A percentile compares a stretch with the other conserved stretches of the same genome.
phyloP scores from a whole-genome alignment of 2,888 invertebrate genomes.

The Heliconius cydno region DNA sequence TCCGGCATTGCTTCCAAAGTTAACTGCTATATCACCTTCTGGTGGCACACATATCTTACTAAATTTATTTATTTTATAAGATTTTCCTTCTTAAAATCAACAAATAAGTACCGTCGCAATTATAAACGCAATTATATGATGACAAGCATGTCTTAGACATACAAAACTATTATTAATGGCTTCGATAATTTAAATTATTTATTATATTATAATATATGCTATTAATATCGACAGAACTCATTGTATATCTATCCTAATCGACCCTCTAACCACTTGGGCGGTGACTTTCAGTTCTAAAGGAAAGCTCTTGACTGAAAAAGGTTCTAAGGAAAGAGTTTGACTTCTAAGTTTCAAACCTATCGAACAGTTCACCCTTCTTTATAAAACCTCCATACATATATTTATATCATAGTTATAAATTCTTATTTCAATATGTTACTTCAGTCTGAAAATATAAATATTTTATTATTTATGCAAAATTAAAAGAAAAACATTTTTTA shows the following conservation, averaged over 20 bases:
- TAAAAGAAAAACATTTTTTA: too few relatives aligned
- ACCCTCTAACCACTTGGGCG: slow-evolving; percentile 63
- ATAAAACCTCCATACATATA: slow-evolving; percentile 7
- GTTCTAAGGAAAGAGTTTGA: slow-evolving; percentile 45
- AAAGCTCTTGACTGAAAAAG: slow-evolving; percentile 53
- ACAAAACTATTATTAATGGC: neutral
- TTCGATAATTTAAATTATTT: neutral
- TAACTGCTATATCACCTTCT: slow-evolving; percentile 59
- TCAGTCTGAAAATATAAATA: too few relatives aligned
- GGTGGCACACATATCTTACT: slow-evolving; percentile 51
- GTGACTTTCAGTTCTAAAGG: slow-evolving; percentile 71
- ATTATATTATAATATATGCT: too few relatives aligned
- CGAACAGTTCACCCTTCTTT: slow-evolving; percentile 32
- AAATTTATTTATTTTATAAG: too few relatives aligned
- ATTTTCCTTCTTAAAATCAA: too few relatives aligned
- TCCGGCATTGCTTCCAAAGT: slow-evolving; percentile 56
- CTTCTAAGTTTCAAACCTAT: slow-evolving; percentile 44
- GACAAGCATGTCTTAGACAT: too few relatives aligned
- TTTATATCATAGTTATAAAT: neutral
- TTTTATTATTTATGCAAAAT: too few relatives aligned
- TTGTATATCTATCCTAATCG: slow-evolving; percentile 52
- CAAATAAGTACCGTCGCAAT: too few relatives aligned
- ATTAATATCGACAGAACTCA: slow-evolving; percentile 37
- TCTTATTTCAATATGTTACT: too few relatives aligned
- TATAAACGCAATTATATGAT: too few relatives aligned